phyloP scores from a whole-genome alignment of 2,113 vertebrate genomes.

The Vanacampus margaritifer region DNA sequence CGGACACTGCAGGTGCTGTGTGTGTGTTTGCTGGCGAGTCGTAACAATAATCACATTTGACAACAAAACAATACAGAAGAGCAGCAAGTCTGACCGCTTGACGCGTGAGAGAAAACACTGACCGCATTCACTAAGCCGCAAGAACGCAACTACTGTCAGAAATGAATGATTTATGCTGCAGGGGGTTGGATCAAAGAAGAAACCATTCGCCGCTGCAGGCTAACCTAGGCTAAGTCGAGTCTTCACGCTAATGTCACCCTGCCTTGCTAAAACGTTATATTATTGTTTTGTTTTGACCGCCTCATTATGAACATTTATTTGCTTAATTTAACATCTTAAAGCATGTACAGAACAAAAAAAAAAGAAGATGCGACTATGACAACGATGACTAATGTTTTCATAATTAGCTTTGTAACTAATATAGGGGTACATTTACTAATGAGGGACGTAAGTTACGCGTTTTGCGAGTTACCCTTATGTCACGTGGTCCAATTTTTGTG shows the following conservation, averaged over 20 bases:
- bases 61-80: constrained; percentile 1
- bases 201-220: not conserved
- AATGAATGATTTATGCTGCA: not conserved
- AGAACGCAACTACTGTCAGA: not conserved
- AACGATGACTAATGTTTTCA: no score
- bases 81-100: not conserved
- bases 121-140: not conserved
- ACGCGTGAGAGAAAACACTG: not conserved
- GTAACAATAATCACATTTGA: not conserved
- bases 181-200: not conserved
- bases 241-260: not conserved
- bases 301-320: no score
- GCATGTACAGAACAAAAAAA: not conserved
- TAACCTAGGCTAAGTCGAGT: not conserved
- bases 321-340: no score
- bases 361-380: no score
- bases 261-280: no score
- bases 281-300: no score
- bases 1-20: not conserved
- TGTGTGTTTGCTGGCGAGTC: not conserved
- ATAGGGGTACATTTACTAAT: no score
- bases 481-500: no score
- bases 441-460: no score
- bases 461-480: no score
- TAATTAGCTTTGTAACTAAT: no score